Base-by-base conservation (phyloP, 2,797 vertebrate genomes). In the Mormyrops attenuatus region DNA sequence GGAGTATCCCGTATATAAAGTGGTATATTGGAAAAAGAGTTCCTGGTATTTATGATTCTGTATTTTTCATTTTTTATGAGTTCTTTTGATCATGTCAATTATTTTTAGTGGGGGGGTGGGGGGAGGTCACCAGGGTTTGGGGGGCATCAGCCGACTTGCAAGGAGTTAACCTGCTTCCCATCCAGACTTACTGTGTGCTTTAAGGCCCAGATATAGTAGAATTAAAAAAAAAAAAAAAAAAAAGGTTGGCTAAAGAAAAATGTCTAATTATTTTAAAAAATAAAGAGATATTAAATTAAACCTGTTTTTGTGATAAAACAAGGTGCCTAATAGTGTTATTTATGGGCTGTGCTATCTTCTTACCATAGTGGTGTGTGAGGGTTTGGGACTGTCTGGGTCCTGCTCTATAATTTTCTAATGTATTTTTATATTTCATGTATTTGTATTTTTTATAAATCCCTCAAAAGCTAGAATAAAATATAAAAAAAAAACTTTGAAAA, bases 231-330 rank as follows among this genome's bases (percentile, higher is more conserved):
- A 93, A 88, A 93, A 94, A 94, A 93, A 88, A 93, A 95, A 94
- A 94, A 94, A 93, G 95, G 95, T 95, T 95, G 95, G 94, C 95
- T 93, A 95, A 96, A 96, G 95, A 95, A 95, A 96, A 96, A 96
- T 96, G 96, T 96, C 96, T 96, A 96, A 96, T 96, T 96, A 96
- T 96, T 96, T 96, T 95, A 69, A 96, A 96, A 96, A 96, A 96
- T 95, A 96, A 95, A 96, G 95, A 96, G 93, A 95, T 96, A 96
- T 96, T 96, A 96, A 96, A 96, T 96, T 96, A 96, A 96, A 96
- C 94, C 95, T 95, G 95, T 96, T 96, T 66, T 96, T 96, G 95
- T 96, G 95, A 96, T 96, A 96, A 95, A 94, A 93, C 92, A 91
- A 92, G 73, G 93, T 49, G 93, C 92, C 92, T 91, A 85, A 92